Percentiles rank a stretch among this genome's conserved stretches.
Conservation (phyloP, 2,113 vertebrate genomes). For the Pteruthius melanotis region DNA sequence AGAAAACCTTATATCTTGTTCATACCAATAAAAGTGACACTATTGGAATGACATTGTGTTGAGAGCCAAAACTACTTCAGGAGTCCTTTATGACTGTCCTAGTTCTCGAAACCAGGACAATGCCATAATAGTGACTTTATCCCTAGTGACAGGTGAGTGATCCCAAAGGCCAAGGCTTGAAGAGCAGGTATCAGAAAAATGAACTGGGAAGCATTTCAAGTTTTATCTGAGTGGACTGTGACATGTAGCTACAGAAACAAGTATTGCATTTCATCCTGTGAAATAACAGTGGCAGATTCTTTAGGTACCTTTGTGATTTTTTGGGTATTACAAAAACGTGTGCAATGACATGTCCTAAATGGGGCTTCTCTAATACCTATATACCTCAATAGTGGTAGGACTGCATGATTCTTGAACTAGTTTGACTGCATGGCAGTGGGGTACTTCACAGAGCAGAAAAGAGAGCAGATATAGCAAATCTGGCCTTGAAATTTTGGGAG, state of each 20-base stretch:
- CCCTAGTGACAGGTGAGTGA: neutral
- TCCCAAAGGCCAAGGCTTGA: neutral
- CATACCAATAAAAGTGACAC: constrained; percentile 10
- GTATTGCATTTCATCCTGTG: neutral
- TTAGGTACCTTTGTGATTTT: neutral
- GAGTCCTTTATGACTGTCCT: neutral
- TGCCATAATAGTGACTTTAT: neutral
- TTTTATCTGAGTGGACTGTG: neutral
- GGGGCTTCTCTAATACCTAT: neutral
- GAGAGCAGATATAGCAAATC: neutral
- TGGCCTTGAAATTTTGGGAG: neutral
- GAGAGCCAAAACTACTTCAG: neutral
- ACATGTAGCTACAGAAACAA: neutral
- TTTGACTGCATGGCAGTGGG: neutral
- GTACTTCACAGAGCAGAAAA: neutral
- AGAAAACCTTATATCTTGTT: constrained; percentile 8
- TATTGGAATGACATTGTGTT: neutral
- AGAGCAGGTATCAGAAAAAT: neutral
- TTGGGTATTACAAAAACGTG: neutral
- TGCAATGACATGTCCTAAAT: neutral
- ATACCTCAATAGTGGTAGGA: neutral
- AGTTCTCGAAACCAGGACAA: neutral
- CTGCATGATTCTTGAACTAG: neutral
- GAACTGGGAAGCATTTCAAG: neutral
- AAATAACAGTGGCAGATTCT: neutral